Base-by-base conservation (phyloP, 2,113 vertebrate genomes). In the Lutjanus erythropterus region DNA sequence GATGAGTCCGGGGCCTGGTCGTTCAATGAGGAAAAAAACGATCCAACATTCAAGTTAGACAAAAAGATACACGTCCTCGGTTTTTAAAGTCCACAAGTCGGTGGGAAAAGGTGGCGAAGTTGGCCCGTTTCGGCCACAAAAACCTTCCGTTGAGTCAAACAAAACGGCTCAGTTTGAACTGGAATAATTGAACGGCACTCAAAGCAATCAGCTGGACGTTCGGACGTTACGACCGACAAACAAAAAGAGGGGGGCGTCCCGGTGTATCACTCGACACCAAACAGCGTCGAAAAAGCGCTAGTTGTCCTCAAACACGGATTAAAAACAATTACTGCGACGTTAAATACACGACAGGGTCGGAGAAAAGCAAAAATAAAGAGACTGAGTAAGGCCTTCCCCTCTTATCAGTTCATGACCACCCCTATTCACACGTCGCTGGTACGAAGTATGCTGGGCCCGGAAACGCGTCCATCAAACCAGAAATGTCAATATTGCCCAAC, bases 131-230 rank as follows among this genome's bases (percentile, higher is more conserved):
- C n/a, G 65, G 41, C 39, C 44, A 5, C 52, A n/a, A 23, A 50
- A 53, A 73, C 9, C 62, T 47, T 46, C 70, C 12, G 79, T 27
- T 29, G 27, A 53, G 50, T 37, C 1, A 49, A 76, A 79, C 9
- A 79, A 86, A 85, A 81, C 58, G 66, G 52, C 71, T 86, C 66
- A 55, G 81, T 80, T 86, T 62, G 69, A 86, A 74, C 41, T 41
- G 83, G 71, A 85, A 84, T 55, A 86, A 87, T 69, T 79, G 80
- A 82, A 85, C 80, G 60, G 94, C 93, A 93, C 95, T 95, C 94
- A 90, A 92, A 94, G 95, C 95, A 90, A 96, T 96, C 96, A 97
- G 96, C 96, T 96, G 96, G 96, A 95, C 86, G 80, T 89, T 91
- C 55, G 86, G 94, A 88, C 94, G 94, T 50, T 86, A 81, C 91